Evolutionary conservation across 2,113 vertebrate species (phyloP).

Genomic region (Oryzias celebensis): DNA sequence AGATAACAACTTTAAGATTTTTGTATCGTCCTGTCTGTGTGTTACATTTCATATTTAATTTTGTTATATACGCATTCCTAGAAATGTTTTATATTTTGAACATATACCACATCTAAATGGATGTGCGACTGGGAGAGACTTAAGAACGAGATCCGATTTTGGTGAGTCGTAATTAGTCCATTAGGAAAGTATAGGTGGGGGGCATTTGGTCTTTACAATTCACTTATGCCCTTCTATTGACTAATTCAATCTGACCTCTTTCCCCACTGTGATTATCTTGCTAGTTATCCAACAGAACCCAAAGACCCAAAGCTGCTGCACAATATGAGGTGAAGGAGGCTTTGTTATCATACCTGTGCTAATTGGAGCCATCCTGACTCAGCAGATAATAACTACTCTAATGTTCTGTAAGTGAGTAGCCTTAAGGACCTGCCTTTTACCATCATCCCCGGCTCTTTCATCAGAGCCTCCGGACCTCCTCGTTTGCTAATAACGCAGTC

Average conservation of each 20-base stretch:
- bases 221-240: slow-evolving; percentile 53
- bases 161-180: slow-evolving; percentile 30
- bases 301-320: slow-evolving; percentile 35
- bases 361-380: slow-evolving; percentile 47
- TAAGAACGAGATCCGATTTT: slow-evolving; percentile 8
- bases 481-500: slow-evolving; percentile 44
- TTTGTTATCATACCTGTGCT: slow-evolving; percentile 39
- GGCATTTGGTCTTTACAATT: slow-evolving; percentile 47
- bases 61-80: background rate
- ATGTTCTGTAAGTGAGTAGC: slow-evolving; percentile 11
- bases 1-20: background rate
- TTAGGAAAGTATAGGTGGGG: slow-evolving; percentile 27
- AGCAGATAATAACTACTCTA: slow-evolving; percentile 16
- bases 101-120: slow-evolving; percentile 9
- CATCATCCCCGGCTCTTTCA: background rate
- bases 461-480: slow-evolving; percentile 10
- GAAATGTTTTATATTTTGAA: slow-evolving; percentile 14
- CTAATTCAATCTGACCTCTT: slow-evolving; percentile 43
- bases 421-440: slow-evolving; percentile 12
- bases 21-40: background rate
- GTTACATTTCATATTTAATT: slow-evolving; percentile 24
- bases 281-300: slow-evolving; percentile 62
- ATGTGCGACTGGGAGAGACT: slow-evolving; percentile 6
- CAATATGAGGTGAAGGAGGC: slow-evolving; percentile 33
- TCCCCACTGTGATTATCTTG: slow-evolving; percentile 44